phyloP scores from a whole-genome alignment of 2,888 invertebrate species.

The Crioceris asparagi region DNA sequence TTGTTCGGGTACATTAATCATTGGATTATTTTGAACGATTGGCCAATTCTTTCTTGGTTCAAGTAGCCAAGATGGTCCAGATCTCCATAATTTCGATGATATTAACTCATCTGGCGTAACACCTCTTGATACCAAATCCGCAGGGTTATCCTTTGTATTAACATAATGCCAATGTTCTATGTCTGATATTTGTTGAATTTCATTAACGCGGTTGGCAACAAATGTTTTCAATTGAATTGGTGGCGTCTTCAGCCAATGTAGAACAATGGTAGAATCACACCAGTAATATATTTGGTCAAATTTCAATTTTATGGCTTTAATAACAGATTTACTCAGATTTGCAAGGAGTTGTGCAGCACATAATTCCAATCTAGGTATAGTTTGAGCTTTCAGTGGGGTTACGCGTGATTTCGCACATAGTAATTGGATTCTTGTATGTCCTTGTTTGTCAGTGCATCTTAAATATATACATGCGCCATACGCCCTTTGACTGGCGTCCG shows the following conservation, averaged over 20 bases:
- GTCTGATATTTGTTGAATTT: not conserved
- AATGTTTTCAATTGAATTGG: slow-evolving; percentile 9
- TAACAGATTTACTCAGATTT: slow-evolving; percentile 9
- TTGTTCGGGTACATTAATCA: too few relatives aligned
- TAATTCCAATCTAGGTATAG: slow-evolving; percentile 14
- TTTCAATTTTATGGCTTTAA: slow-evolving; percentile 3
- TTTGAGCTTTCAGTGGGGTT: slow-evolving; percentile 13
- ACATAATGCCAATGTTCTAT: not conserved
- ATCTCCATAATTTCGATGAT: not conserved
- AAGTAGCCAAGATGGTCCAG: not conserved
- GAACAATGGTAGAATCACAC: slow-evolving; percentile 13
- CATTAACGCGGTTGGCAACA: not conserved
- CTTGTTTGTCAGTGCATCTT: not conserved
- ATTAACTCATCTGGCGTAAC: not conserved
- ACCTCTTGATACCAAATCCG: not conserved
- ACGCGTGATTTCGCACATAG: slow-evolving; percentile 12
- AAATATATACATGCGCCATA: slow-evolving; percentile 14
- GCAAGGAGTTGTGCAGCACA: slow-evolving; percentile 12
- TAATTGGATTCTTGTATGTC: slow-evolving; percentile 5
- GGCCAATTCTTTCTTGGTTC: not conserved
- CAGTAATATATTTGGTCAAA: slow-evolving; percentile 6
- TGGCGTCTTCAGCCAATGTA: slow-evolving; percentile 10
- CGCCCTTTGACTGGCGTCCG: slow-evolving; percentile 8
- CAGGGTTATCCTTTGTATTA: not conserved
- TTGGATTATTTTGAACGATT: too few relatives aligned